Conservation (phyloP, 2,888 invertebrate genomes). For the Drosophila tripunctata region DNA sequence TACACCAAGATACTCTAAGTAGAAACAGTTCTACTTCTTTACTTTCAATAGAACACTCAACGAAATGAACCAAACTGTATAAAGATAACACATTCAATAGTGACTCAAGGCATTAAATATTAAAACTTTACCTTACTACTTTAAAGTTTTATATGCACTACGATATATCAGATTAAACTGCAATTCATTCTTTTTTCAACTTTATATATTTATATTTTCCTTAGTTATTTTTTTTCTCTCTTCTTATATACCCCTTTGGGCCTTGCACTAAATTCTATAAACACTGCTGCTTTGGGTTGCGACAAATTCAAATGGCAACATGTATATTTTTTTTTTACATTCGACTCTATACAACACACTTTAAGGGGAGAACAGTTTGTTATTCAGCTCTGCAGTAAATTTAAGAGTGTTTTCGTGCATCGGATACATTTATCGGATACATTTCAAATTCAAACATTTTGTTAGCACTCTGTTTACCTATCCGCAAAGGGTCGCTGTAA, state of each 20-base stretch:
- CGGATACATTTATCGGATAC: conserved; percentile 15
- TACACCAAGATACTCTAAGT: background rate
- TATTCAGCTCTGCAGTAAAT: conserved; percentile 33
- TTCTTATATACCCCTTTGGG: conserved; percentile 12
- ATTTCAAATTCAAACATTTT: conserved; percentile 13
- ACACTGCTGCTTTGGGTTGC: background rate
- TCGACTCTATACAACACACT: conserved; percentile 17
- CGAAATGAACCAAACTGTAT: no score
- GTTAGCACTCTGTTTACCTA: conserved; percentile 40
- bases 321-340: background rate
- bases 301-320: conserved; percentile 36
- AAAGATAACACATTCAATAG: no score
- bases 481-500: conserved; percentile 26
- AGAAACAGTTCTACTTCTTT: no score
- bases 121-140: no score
- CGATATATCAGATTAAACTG: no score
- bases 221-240: no score
- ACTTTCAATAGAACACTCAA: no score
- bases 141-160: no score
- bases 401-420: conserved; percentile 32
- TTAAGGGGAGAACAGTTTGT: conserved; percentile 15
- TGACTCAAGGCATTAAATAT: no score
- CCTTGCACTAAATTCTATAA: background rate
- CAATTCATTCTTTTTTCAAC: no score
- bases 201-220: no score